Evolutionary conservation across 2,113 vertebrate species (phyloP).

Genomic region (pig (Sus scrofa)): DNA sequence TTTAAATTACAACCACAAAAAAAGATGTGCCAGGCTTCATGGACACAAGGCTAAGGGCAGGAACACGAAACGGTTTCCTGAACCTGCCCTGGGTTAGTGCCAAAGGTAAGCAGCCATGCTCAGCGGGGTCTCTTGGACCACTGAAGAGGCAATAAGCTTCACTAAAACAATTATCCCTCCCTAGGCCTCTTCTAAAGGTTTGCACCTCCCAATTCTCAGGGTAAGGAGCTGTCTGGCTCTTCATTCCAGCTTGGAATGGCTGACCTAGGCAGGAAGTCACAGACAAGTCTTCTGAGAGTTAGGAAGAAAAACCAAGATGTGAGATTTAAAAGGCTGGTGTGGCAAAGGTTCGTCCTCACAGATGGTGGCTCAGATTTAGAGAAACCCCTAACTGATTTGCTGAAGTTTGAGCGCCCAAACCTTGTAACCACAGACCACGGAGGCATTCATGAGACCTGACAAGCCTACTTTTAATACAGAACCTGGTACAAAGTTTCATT

Average conservation of each 20-base stretch:
- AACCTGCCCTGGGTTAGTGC: constrained; percentile 55
- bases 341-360: neutral
- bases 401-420: neutral
- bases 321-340: neutral
- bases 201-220: constrained; percentile 15
- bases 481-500: constrained; percentile 83
- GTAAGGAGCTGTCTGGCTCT: neutral
- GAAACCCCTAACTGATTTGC: constrained; percentile 45
- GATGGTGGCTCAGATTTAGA: constrained; percentile 36
- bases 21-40: constrained; percentile 67
- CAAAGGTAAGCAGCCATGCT: constrained; percentile 43
- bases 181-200: neutral
- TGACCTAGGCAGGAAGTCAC: neutral
- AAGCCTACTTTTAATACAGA: constrained; percentile 86
- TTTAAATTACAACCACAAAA: constrained; percentile 68
- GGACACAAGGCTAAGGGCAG: constrained; percentile 75
- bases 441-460: constrained; percentile 85
- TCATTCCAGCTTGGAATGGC: constrained; percentile 25
- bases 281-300: constrained; percentile 17
- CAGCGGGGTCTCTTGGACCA: constrained; percentile 40
- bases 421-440: constrained; percentile 2
- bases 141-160: constrained; percentile 7
- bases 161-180: constrained; percentile 3
- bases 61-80: constrained; percentile 39
- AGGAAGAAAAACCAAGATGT: constrained; percentile 41